A percentile compares a stretch with the other conserved stretches of the same genome.
Evolutionary conservation across 2,888 invertebrate genomes (phyloP).

Genomic region (Lithophane leautieri): DNA sequence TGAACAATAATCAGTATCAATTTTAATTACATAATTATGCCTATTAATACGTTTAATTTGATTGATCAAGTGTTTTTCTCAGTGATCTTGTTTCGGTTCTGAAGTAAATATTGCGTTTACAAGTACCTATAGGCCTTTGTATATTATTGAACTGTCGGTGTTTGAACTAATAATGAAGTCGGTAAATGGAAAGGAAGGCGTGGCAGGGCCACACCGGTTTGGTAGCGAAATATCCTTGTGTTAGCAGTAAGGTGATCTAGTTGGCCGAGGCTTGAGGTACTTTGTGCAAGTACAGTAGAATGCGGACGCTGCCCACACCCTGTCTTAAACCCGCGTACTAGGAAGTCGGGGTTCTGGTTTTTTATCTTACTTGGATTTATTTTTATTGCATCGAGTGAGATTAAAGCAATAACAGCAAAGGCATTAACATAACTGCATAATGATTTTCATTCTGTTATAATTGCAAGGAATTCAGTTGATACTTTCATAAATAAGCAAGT

Average conservation of each 20-base stretch:
- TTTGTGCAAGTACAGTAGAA: conserved; percentile 81
- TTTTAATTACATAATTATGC: conserved; percentile 58
- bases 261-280: conserved; percentile 74
- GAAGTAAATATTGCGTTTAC: conserved; percentile 66
- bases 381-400: conserved; percentile 42
- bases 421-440: conserved; percentile 19
- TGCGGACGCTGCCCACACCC: conserved; percentile 88
- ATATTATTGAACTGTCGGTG: conserved; percentile 68
- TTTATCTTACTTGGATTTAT: conserved; percentile 51
- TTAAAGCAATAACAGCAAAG: conserved; percentile 26
- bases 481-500: conserved; percentile 6
- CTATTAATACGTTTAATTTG: conserved; percentile 62
- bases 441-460: neutral
- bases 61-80: conserved; percentile 62
- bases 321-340: conserved; percentile 75
- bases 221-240: conserved; percentile 85
- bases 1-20: conserved; percentile 45
- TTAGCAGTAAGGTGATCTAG: conserved; percentile 87
- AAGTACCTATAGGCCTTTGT: conserved; percentile 56
- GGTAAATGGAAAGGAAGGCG: conserved; percentile 88
- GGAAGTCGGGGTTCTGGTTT: conserved; percentile 79
- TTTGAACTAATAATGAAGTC: conserved; percentile 76
- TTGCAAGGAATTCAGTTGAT: conserved; percentile 12
- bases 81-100: conserved; percentile 58
- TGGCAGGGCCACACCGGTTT: conserved; percentile 82